Conservation (phyloP, 2,113 vertebrate species). For the Halichoeres trimaculatus region DNA sequence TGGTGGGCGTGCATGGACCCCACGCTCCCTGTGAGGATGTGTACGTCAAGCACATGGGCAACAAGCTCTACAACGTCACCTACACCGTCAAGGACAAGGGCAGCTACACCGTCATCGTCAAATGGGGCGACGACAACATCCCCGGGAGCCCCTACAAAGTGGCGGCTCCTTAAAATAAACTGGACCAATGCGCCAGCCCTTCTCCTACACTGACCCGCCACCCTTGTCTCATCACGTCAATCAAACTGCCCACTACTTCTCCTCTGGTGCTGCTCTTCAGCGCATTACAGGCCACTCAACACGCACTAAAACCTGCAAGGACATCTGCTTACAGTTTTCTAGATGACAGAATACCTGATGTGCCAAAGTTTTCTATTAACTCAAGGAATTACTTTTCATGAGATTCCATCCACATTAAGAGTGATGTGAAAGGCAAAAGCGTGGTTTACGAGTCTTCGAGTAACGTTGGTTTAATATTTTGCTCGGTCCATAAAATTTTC, state of each 20-base stretch:
- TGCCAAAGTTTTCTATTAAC: constrained; percentile 74
- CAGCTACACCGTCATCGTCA: constrained; percentile 93
- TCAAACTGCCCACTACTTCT: constrained; percentile 10
- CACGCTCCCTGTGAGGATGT: constrained; percentile 94
- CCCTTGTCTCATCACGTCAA: constrained; percentile 29
- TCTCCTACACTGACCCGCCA: constrained; percentile 12
- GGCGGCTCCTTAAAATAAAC: constrained; percentile 82
- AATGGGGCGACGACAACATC: constrained; percentile 92
- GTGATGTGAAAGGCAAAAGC: constrained; percentile 18
- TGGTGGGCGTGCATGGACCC: constrained; percentile 94
- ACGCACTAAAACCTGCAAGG: constrained; percentile 64
- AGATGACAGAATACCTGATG: constrained; percentile 47
- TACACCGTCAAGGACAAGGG: constrained; percentile 94
- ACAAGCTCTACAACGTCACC: constrained; percentile 92
- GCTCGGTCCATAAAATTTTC: constrained; percentile 37
- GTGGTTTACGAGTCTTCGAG: constrained; percentile 34
- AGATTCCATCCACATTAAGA: constrained; percentile 36
- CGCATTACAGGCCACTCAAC: constrained; percentile 40
- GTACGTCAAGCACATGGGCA: constrained; percentile 93
- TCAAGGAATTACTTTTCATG: constrained; percentile 33
- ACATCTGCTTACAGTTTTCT: constrained; percentile 60
- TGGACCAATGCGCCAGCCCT: constrained; percentile 23
- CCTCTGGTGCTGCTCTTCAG: constrained; percentile 16
- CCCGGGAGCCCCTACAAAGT: constrained; percentile 93
- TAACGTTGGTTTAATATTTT: constrained; percentile 33